phyloP scores from a whole-genome alignment of 2,888 invertebrate species.

The Parapristionchus giblindavisi region DNA sequence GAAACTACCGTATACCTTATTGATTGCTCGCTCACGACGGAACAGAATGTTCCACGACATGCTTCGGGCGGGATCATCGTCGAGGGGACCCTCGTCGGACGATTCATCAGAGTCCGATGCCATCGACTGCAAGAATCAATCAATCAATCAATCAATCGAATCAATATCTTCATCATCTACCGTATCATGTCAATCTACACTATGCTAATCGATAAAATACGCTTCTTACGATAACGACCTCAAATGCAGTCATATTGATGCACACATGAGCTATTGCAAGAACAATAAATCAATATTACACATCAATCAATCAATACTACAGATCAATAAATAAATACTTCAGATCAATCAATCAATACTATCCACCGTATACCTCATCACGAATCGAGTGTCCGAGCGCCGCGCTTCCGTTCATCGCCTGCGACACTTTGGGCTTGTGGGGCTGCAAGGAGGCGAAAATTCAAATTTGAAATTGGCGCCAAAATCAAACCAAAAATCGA shows the following conservation, averaged over 20 bases:
- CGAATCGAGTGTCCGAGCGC: too few species aligned
- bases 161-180: too few species aligned
- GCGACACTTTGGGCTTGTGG: conserved; percentile 20
- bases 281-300: too few species aligned
- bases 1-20: background rate
- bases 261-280: too few species aligned
- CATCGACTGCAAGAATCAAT: too few species aligned
- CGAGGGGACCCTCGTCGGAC: background rate
- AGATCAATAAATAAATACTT: too few species aligned
- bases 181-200: too few species aligned
- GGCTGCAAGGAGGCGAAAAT: conserved; percentile 25
- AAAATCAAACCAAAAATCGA: background rate
- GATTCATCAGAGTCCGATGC: background rate
- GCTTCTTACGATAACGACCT: too few species aligned
- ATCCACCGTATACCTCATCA: background rate
- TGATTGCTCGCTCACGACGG: background rate
- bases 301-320: too few species aligned
- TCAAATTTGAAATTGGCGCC: background rate
- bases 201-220: too few species aligned
- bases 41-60: conserved; percentile 28
- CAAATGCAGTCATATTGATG: too few species aligned
- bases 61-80: background rate
- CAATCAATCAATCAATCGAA: too few species aligned
- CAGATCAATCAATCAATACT: background rate
- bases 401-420: background rate